Conservation (phyloP, 2,113 vertebrate genomes). For the Agelaius phoeniceus region DNA sequence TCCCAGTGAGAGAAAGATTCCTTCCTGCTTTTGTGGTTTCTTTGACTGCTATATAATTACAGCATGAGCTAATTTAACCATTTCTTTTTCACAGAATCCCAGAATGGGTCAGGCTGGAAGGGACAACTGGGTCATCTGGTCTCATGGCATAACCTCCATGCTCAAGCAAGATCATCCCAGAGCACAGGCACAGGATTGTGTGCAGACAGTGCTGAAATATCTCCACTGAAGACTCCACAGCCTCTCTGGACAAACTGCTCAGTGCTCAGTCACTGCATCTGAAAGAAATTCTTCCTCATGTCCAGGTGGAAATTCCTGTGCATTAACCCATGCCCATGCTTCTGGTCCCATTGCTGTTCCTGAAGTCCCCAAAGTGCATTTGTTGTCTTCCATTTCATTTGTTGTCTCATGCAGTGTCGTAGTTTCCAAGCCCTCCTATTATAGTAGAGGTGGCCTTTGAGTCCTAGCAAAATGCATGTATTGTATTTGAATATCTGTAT, state of each 20-base stretch:
- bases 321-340: accelerated
- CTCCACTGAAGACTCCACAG: not conserved
- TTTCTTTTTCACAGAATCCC: not conserved
- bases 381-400: not conserved
- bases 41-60: not conserved
- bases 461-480: too few species aligned
- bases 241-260: not conserved
- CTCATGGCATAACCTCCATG: not conserved
- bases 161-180: not conserved
- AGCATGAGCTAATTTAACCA: not conserved
- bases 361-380: not conserved
- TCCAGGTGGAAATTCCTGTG: not conserved
- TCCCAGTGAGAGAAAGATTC: not conserved
- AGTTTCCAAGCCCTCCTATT: not conserved
- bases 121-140: not conserved
- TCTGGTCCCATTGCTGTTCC: not conserved
- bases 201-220: not conserved
- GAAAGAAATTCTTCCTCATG: not conserved
- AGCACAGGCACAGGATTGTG: not conserved
- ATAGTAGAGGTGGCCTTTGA: too few species aligned
- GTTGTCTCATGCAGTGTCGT: accelerated
- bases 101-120: not conserved
- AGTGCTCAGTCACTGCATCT: accelerated
- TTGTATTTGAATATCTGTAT: too few species aligned
- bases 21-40: not conserved